Evolutionary conservation across 2,888 invertebrate genomes (phyloP), one percentile per base, ranked within the genome.

Genomic region (Drosophila putrida): DNA sequence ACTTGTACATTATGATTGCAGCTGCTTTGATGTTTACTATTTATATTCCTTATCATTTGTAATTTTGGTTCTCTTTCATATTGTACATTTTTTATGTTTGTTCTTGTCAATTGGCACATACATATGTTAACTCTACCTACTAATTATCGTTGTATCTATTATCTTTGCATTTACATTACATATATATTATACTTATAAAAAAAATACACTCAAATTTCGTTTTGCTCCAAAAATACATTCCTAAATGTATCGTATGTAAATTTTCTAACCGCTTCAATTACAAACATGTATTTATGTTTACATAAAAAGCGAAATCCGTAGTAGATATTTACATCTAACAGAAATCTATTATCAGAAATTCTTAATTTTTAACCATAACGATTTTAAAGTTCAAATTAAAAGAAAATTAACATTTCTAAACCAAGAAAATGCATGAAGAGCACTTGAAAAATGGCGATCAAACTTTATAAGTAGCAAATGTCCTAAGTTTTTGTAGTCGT

Each of bases 371-470:
- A 69, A 69, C 49, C 68, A 66, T 77, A 76, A 67, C 20, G 64
- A 71, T 28, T 65, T 55, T 67, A 60, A 62, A 54, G 64, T 72
- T 64, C 51, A 54, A 59, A 62, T 71, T 39, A 47, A 71, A 74
- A 63, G 31, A 2, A 43, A 49, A 70, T 57, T 54, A 0, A 28
- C 58, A 51, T 68, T 54, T 57, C 41, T 49, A 74, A 75, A 69
- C 51, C 66, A 71, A 58, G 68, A 79, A 90, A 82, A 88, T 90
- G 90, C 90, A 90, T 90, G 90, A 90, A 90, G 67, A 90, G 90
- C 90, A 90, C 90, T 82, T 81, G 65, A 86, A 89, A 89, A 76
- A 75, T 74, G 86, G 75, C 75, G 75, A 79, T 71, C 68, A 75
- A 82, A 69, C 65, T 66, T 70, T 50, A 71, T 80, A 76, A 44